Conservation (phyloP, 2,888 invertebrate genomes). For the Heliconius sara region DNA sequence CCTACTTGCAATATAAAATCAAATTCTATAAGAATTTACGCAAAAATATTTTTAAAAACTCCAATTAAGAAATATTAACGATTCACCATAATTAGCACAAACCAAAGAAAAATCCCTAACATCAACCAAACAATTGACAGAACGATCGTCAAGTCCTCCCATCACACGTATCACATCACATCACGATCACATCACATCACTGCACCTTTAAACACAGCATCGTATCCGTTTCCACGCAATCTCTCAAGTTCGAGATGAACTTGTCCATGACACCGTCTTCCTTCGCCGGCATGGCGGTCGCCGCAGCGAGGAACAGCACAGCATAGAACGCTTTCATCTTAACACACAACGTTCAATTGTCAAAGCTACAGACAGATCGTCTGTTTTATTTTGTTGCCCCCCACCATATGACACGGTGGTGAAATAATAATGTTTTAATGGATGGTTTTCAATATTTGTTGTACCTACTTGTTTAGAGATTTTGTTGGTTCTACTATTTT, state of each 20-base stretch:
- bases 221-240: conserved; percentile 88
- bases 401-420: conserved; percentile 77
- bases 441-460: conserved; percentile 16
- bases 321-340: conserved; percentile 73
- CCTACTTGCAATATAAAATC: not conserved
- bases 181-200: conserved; percentile 15
- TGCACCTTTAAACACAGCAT: conserved; percentile 89
- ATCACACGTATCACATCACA: conserved; percentile 7
- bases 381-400: conserved; percentile 78
- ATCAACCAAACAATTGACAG: not conserved
- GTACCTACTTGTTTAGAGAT: conserved; percentile 1
- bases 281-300: conserved; percentile 62
- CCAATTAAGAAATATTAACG: not conserved
- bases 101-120: not conserved
- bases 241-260: conserved; percentile 82
- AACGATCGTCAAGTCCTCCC: not conserved
- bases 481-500: conserved; percentile 14
- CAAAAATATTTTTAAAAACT: not conserved
- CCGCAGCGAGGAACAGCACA: conserved; percentile 65
- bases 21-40: not conserved
- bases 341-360: conserved; percentile 74
- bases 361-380: conserved; percentile 65
- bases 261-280: conserved; percentile 72
- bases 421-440: conserved; percentile 61
- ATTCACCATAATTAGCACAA: conserved; percentile 6